A percentile compares a stretch with the other conserved stretches of the same genome.
Evolutionary conservation across 2,113 vertebrate species (phyloP).

Genomic region (Gopherus evgoodei): DNA sequence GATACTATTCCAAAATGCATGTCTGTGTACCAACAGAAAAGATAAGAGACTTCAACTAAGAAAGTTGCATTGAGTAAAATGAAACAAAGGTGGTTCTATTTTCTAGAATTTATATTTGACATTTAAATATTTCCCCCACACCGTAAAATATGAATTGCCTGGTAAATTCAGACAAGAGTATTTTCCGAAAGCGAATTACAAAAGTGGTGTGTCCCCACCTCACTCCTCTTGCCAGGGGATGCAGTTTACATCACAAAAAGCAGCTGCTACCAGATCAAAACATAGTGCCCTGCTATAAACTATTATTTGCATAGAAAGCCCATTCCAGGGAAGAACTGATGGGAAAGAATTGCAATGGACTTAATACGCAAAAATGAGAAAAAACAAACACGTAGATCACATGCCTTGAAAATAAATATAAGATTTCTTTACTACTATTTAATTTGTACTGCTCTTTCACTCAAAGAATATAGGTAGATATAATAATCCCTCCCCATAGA

Average conservation of each 20-base stretch:
- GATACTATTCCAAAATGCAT: background rate
- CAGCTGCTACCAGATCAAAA: background rate
- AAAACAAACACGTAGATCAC: fast-evolving
- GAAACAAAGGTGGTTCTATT: background rate
- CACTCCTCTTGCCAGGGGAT: background rate
- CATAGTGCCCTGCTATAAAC: background rate
- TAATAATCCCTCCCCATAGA: background rate
- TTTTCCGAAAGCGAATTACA: background rate
- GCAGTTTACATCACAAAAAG: background rate
- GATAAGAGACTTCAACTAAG: background rate
- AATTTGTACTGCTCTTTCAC: background rate
- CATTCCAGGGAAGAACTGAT: background rate
- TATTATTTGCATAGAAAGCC: fast-evolving
- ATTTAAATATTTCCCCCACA: background rate
- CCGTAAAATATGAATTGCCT: background rate
- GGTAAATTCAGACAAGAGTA: background rate
- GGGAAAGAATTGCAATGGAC: background rate
- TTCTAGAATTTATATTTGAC: background rate
- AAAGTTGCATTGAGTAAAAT: background rate
- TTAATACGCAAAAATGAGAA: background rate
- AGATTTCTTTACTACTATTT: background rate
- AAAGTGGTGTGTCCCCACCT: background rate
- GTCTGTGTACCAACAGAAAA: background rate
- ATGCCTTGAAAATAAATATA: background rate
- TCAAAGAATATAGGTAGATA: background rate